Conservation (phyloP, 2,797 vertebrate species). For the Chloroceryle amazona region DNA sequence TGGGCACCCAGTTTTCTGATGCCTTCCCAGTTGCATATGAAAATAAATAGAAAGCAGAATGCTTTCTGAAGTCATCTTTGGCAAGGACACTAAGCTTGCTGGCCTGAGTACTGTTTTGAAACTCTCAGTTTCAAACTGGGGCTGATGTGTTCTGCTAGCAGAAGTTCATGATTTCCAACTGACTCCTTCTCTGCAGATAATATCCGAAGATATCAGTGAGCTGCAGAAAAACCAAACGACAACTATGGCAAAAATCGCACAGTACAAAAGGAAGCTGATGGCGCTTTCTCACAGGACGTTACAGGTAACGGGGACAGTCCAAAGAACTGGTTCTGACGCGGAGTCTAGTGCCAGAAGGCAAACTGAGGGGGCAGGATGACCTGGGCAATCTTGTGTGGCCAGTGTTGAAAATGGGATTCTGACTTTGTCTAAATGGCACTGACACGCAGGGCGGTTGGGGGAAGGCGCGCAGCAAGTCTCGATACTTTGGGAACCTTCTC, state of each 20-base stretch:
- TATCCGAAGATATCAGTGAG: conserved; percentile 95
- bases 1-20: not conserved
- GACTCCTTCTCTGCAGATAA: conserved; percentile 85
- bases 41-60: not conserved
- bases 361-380: not conserved
- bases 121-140: not conserved
- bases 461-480: not conserved
- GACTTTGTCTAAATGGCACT: not conserved
- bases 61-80: not conserved
- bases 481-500: not conserved
- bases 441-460: not conserved
- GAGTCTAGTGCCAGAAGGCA: not conserved
- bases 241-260: conserved; percentile 96
- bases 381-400: not conserved
- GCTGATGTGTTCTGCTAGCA: not conserved
- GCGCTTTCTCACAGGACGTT: conserved; percentile 95
- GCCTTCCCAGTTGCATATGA: not conserved
- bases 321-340: not conserved
- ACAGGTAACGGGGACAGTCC: conserved; percentile 83
- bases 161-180: not conserved
- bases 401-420: not conserved
- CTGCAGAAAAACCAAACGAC: conserved; percentile 98
- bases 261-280: conserved; percentile 98
- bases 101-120: not conserved
- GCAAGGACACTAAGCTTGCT: not conserved